These are phyloP conservation scores for Noctua pronuba DNA, from an alignment of 2,888 invertebrate species.

Conservation along the genomic window DNA sequence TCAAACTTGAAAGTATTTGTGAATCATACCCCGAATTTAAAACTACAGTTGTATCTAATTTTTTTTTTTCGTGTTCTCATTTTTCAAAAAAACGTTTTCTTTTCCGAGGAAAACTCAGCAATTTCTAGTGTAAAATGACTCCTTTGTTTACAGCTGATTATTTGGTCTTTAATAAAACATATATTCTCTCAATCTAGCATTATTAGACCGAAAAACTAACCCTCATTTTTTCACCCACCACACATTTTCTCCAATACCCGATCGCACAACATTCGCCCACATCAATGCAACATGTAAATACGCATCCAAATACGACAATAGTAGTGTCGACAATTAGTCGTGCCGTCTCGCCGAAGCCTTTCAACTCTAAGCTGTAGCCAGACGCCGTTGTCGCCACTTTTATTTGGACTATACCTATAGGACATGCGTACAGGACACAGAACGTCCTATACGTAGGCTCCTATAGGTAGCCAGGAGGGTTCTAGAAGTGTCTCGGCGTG, in stretches of 20 bases:
- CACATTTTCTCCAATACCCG: background rate
- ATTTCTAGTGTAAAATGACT: background rate
- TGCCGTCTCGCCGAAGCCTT: slow-evolving; percentile 87
- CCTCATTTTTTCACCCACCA: background rate
- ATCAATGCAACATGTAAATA: slow-evolving; percentile 65
- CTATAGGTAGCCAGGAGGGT: slow-evolving; percentile 26
- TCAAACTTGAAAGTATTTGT: background rate
- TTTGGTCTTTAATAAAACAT: background rate
- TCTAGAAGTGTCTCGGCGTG: slow-evolving; percentile 65
- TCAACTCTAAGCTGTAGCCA: slow-evolving; percentile 85
- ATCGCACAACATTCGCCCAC: slow-evolving; percentile 31
- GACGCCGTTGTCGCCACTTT: slow-evolving; percentile 84
- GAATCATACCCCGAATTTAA: background rate
- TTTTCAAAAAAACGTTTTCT: background rate
- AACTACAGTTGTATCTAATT: background rate
- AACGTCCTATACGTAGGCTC: background rate
- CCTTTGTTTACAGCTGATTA: background rate
- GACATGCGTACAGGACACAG: background rate
- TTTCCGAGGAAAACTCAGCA: background rate
- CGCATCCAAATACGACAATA: slow-evolving; percentile 76
- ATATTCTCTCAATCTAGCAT: background rate
- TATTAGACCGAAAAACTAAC: background rate
- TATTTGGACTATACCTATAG: slow-evolving; percentile 81
- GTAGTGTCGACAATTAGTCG: slow-evolving; percentile 84
- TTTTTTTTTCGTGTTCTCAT: background rate